phyloP scores from a whole-genome alignment of 1,140 invertebrate genomes.

The Sminthurinus signatus region DNA sequence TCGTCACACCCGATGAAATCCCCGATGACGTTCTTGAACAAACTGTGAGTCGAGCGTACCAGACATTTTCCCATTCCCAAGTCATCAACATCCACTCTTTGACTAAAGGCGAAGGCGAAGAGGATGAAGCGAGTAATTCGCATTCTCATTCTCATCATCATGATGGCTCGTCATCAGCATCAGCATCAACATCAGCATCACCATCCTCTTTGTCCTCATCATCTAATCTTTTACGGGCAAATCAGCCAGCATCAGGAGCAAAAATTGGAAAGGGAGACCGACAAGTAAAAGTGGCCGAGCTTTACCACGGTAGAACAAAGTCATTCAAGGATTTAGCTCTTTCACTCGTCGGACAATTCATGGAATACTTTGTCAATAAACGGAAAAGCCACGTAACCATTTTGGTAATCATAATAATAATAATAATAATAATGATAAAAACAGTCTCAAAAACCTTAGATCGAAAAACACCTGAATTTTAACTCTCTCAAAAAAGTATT shows the following conservation, averaged over 20 bases:
- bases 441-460: too few species aligned
- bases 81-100: conserved; percentile 3
- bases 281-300: conserved; percentile 44
- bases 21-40: conserved; percentile 36
- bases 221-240: not conserved
- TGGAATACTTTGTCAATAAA: conserved; percentile 48
- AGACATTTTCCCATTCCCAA: conserved; percentile 12
- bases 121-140: not conserved
- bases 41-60: conserved; percentile 16
- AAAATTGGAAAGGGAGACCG: conserved; percentile 3
- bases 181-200: too few species aligned
- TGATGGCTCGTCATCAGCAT: too few species aligned
- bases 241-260: too few species aligned
- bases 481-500: too few species aligned
- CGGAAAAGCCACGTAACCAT: conserved; percentile 43
- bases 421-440: too few species aligned
- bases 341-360: conserved; percentile 46
- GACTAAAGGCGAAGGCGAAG: not conserved
- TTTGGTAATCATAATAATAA: too few species aligned
- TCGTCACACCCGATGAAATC: conserved; percentile 48
- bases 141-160: too few species aligned
- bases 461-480: too few species aligned
- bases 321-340: conserved; percentile 52
- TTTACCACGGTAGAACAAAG: conserved; percentile 50
- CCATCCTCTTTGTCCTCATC: too few species aligned